Percentiles rank a stretch among this genome's conserved stretches.
Conservation (phyloP, 2,888 invertebrate genomes). For the Schrankia costaestrigalis region DNA sequence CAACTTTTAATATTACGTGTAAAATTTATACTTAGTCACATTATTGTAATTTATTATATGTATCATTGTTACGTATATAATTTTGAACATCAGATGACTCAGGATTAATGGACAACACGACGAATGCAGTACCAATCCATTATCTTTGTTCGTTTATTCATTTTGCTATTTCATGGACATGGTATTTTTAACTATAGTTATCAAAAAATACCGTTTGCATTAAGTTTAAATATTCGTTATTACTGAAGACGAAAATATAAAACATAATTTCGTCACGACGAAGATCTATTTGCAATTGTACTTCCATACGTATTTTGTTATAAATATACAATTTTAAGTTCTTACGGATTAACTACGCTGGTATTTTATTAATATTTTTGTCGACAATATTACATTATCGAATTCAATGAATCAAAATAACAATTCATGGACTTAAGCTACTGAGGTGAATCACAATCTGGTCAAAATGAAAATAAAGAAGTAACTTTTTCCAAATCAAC, state of each 20-base stretch:
- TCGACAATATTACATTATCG: slow-evolving; percentile 46
- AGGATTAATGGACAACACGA: slow-evolving; percentile 56
- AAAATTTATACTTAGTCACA: slow-evolving; percentile 79
- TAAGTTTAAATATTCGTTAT: slow-evolving; percentile 53
- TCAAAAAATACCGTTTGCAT: slow-evolving; percentile 70
- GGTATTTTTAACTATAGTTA: slow-evolving; percentile 63
- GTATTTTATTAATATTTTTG: slow-evolving; percentile 42
- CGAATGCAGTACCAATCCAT: slow-evolving; percentile 44
- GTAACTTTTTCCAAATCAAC: slow-evolving; percentile 63
- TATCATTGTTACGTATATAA: slow-evolving; percentile 80
- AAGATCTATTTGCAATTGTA: slow-evolving; percentile 74
- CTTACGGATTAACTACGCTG: slow-evolving; percentile 61
- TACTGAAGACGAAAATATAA: slow-evolving; percentile 56
- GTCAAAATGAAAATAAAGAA: slow-evolving; percentile 51
- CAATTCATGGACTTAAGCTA: slow-evolving; percentile 58
- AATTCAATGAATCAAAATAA: slow-evolving; percentile 58
- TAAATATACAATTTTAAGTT: slow-evolving; percentile 64
- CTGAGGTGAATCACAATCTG: slow-evolving; percentile 60
- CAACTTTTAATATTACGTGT: slow-evolving; percentile 77
- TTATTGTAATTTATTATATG: slow-evolving; percentile 78
- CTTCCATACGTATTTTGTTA: slow-evolving; percentile 80
- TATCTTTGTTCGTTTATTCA: slow-evolving; percentile 46
- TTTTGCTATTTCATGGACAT: slow-evolving; percentile 64
- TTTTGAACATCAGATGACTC: slow-evolving; percentile 79
- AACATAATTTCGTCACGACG: slow-evolving; percentile 55